Conservation (phyloP, 2,113 vertebrate species). For the Erpornis zantholeuca region DNA sequence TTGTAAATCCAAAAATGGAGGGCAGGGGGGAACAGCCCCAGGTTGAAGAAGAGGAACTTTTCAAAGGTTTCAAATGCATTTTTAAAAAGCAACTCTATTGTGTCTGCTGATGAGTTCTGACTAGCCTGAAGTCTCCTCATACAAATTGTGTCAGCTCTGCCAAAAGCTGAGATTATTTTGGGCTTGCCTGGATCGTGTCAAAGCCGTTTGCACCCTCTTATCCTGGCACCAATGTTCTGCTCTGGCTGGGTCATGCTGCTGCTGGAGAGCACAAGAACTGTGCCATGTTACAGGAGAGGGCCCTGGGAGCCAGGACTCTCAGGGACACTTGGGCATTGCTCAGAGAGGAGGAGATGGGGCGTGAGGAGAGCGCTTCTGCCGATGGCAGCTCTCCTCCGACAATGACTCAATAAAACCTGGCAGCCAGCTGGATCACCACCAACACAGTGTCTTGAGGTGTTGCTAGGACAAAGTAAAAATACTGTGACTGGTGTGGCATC, state of each 20-base stretch:
- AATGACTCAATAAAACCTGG: neutral
- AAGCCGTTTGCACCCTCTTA: neutral
- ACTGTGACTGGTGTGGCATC: neutral
- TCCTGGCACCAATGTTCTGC: neutral
- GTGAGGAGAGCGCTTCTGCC: neutral
- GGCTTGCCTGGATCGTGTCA: neutral
- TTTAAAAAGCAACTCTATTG: neutral
- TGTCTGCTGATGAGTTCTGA: neutral
- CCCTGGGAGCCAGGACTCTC: neutral
- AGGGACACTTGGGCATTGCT: neutral
- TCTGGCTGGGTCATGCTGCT: neutral
- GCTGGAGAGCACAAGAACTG: neutral
- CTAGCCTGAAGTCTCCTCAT: neutral
- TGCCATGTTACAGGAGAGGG: neutral
- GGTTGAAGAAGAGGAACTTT: neutral
- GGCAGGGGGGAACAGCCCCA: fast-evolving
- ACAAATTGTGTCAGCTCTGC: neutral
- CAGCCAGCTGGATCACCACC: neutral
- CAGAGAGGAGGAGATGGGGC: neutral
- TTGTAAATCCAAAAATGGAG: neutral
- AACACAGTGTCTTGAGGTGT: neutral
- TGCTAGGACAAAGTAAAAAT: neutral
- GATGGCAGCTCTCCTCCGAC: neutral
- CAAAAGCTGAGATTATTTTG: slow-evolving; percentile 8
- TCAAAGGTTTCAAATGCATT: neutral